Base-by-base conservation (phyloP, 2,888 invertebrate genomes). In the Steromphala cineraria region DNA sequence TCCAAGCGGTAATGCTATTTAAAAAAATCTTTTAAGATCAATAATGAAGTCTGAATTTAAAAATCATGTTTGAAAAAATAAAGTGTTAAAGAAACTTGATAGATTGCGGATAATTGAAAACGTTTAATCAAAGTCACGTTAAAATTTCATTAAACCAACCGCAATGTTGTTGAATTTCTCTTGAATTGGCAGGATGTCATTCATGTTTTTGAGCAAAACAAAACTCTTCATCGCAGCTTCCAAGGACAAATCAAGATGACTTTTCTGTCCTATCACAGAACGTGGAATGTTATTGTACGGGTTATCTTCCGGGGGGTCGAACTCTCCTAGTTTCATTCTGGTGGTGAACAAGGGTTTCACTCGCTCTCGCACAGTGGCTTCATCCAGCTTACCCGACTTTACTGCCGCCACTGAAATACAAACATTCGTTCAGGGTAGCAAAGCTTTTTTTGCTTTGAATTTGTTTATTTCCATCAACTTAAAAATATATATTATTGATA, bases 271-370 rank as follows among this genome's bases (percentile, higher is more conserved):
- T 8, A 89, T 86, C 13, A 84, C 56, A 0, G 88, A 86, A 55
- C 87, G 62, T 78, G 85, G 84, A n/a, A 86, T 80, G 17, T 80
- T 52, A 5, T 80, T 74, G 82, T 90, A 92, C 0, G 92, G 92
- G 81, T 90, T 91, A 89, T 89, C 89, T 55, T 81, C 80, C 15
- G 84, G 84, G 0, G 90, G 90, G 76, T 90, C 90, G 84, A 90
- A 90, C 75, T 90, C 90, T 17, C 90, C 90, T 7, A 90, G 82
- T 71, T 89, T 83, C 89, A 90, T 89, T 78, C 90, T 83, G 15
- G 90, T 89, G 75, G 88, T 87, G 81, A 90, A 89, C 62, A 90
- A 81, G 15, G 90, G 90, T 75, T 88, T 89, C 2, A 86, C 88
- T 62, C 85, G 78, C 46, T 87, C 87, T 40, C 87, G 74, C 1